A percentile compares a stretch with the other conserved stretches of the same genome.
Conservation (phyloP, 2,797 vertebrate genomes). For the Premnoplex brunnescens region DNA sequence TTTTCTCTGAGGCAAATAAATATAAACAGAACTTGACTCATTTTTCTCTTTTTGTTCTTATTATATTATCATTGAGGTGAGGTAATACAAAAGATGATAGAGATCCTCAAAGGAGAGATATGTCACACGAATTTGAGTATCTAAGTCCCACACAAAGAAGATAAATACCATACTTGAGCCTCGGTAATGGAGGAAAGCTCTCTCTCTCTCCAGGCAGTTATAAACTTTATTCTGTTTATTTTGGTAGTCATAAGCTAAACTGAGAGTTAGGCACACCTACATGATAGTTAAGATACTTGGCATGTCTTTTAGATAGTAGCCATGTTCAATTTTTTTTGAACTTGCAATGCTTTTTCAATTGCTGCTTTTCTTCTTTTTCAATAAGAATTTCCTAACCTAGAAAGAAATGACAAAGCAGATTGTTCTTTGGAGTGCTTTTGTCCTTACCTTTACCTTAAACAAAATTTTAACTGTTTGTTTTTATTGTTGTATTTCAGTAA, state of each 20-base stretch:
- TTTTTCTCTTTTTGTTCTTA: not conserved
- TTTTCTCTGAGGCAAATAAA: not conserved
- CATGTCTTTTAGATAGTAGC: not conserved
- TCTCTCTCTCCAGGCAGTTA: not conserved
- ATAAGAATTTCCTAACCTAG: not conserved
- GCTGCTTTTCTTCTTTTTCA: not conserved
- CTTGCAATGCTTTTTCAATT: not conserved
- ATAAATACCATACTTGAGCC: not conserved
- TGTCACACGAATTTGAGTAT: not conserved
- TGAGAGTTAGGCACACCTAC: not conserved
- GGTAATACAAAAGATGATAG: not conserved
- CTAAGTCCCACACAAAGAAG: not conserved
- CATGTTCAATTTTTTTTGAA: not conserved
- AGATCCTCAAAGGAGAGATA: not conserved
- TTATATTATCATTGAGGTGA: not conserved
- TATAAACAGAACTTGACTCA: not conserved
- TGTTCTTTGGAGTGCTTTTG: not conserved
- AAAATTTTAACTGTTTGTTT: not conserved
- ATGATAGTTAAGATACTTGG: not conserved
- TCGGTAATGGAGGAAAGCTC: not conserved
- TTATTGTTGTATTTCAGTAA: not conserved
- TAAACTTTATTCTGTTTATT: not conserved
- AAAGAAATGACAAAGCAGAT: not conserved
- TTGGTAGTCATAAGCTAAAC: not conserved
- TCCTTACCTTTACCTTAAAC: not conserved